Conservation (phyloP, 1,140 invertebrate species). For the Drosophila tristis region DNA sequence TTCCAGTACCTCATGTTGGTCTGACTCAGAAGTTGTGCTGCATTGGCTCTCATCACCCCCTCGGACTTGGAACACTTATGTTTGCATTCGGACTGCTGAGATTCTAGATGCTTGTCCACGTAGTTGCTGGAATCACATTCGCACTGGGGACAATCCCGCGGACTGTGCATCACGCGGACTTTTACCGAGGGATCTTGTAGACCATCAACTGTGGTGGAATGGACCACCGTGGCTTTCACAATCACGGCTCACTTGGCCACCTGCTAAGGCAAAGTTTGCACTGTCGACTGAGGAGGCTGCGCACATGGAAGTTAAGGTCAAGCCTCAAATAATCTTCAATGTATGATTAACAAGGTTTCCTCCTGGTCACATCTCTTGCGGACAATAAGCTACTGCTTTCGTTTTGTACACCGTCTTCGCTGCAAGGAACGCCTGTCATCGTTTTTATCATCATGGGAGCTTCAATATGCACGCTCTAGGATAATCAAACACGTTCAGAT, state of each 20-base stretch:
- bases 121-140: constrained; percentile 66
- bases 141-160: constrained; percentile 70
- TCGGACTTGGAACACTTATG: constrained; percentile 1
- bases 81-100: neutral
- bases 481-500: neutral
- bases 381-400: neutral
- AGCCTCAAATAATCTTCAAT: too few relatives aligned
- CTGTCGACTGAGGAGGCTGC: neutral
- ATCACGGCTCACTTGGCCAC: constrained; percentile 1
- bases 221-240: constrained; percentile 19
- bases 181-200: constrained; percentile 15
- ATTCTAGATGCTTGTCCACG: neutral
- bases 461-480: neutral
- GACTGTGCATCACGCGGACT: constrained; percentile 39
- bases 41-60: neutral
- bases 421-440: neutral
- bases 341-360: too few relatives aligned
- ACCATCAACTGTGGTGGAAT: constrained; percentile 35
- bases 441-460: neutral
- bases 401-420: too few relatives aligned
- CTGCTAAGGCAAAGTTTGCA: neutral
- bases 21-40: constrained; percentile 1
- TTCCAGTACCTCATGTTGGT: constrained; percentile 1
- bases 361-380: neutral
- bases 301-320: neutral